Conservation (phyloP, 2,797 vertebrate species). For the Smutsia gigantea region DNA sequence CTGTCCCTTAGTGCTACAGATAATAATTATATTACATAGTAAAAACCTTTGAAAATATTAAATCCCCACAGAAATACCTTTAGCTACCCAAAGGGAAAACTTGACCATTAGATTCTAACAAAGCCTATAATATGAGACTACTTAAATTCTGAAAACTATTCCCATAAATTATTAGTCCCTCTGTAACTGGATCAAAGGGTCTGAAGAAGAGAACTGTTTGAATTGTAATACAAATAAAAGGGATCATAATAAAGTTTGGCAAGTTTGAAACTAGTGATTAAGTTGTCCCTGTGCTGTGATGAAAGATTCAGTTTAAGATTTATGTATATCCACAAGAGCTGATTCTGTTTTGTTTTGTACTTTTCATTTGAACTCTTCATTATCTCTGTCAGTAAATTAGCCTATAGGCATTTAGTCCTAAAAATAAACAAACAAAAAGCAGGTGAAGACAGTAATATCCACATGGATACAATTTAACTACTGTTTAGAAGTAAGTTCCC, state of each 20-base stretch:
- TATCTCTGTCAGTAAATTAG: not conserved
- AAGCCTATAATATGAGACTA: not conserved
- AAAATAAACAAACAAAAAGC: conserved; percentile 32
- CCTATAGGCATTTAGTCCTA: not conserved
- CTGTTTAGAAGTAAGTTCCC: not conserved
- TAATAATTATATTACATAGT: not conserved
- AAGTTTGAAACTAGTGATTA: not conserved
- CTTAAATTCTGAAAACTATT: not conserved
- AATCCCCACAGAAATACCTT: not conserved
- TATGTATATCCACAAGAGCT: not conserved
- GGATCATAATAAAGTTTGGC: conserved; percentile 31
- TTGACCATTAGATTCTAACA: not conserved
- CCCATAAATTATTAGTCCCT: not conserved
- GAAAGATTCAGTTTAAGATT: not conserved
- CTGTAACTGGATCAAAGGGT: not conserved
- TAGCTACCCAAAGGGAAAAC: not conserved
- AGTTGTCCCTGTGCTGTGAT: not conserved
- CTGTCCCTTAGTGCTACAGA: not conserved
- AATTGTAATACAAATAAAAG: not conserved
- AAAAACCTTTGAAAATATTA: conserved; percentile 38
- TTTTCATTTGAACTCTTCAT: not conserved
- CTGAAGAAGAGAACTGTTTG: not conserved
- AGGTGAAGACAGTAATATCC: not conserved
- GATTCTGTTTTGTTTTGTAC: not conserved
- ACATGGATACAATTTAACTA: not conserved